Conservation (phyloP, 2,797 vertebrate genomes). For the Onychomys torridus region DNA sequence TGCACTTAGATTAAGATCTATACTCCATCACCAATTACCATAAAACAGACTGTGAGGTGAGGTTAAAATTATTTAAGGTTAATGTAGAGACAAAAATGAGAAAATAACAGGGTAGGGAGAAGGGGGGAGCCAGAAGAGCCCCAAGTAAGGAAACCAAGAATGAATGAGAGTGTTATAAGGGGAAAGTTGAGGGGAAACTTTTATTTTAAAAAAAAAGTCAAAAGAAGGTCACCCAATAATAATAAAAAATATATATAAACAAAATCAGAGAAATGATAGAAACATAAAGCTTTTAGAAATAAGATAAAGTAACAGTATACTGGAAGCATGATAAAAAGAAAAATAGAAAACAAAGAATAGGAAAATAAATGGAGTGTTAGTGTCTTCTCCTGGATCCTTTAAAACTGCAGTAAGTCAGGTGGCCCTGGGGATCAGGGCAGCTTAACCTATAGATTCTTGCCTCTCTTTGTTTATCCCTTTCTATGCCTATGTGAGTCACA, state of each 20-base stretch:
- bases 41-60: background rate
- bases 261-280: background rate
- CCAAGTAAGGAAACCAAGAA: background rate
- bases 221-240: background rate
- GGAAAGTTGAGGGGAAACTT: background rate
- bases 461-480: background rate
- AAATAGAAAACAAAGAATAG: background rate
- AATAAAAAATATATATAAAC: background rate
- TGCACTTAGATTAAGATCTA: background rate
- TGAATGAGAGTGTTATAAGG: background rate
- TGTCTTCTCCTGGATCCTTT: background rate
- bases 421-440: background rate
- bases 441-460: background rate
- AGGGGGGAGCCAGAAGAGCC: background rate
- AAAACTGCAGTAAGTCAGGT: no score
- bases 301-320: background rate
- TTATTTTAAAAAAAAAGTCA: background rate
- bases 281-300: background rate
- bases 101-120: no score
- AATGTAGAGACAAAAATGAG: background rate
- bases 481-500: background rate
- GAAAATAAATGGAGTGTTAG: no score
- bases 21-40: no score
- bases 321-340: no score
- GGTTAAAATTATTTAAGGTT: background rate